These are phyloP conservation scores for Lapara coniferarum DNA, from an alignment of 2,888 invertebrate genomes.

Conservation along the genomic window DNA sequence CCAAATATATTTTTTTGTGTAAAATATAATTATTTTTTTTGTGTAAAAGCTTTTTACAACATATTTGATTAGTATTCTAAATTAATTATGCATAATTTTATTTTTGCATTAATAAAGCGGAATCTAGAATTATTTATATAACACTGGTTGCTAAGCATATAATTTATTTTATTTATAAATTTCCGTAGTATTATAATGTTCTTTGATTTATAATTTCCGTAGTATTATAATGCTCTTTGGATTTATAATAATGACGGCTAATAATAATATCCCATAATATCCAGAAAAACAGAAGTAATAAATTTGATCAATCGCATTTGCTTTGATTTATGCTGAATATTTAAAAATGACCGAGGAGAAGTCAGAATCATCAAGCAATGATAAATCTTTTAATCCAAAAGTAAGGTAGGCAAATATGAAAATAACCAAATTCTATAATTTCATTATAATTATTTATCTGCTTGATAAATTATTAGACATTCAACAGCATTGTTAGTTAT, in stretches of 20 bases:
- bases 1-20: too few relatives aligned
- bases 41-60: background rate
- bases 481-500: too few relatives aligned
- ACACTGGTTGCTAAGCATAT: constrained; percentile 17
- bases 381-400: constrained; percentile 39
- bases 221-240: background rate
- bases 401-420: constrained; percentile 38
- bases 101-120: background rate
- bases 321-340: background rate
- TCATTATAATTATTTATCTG: background rate
- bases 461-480: background rate
- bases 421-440: background rate
- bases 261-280: too few relatives aligned
- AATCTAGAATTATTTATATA: background rate
- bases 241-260: too few relatives aligned
- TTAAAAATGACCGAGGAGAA: constrained; percentile 35
- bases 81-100: background rate
- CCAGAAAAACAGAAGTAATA: too few relatives aligned
- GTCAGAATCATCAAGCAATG: constrained; percentile 32
- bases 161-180: background rate
- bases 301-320: background rate
- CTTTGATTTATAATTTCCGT: too few relatives aligned
- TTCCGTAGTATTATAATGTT: background rate
- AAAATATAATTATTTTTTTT: too few relatives aligned
- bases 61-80: background rate